These are phyloP conservation scores for Alligator mississippiensis DNA, from an alignment of 2,113 vertebrate genomes.

Conservation along the genomic window DNA sequence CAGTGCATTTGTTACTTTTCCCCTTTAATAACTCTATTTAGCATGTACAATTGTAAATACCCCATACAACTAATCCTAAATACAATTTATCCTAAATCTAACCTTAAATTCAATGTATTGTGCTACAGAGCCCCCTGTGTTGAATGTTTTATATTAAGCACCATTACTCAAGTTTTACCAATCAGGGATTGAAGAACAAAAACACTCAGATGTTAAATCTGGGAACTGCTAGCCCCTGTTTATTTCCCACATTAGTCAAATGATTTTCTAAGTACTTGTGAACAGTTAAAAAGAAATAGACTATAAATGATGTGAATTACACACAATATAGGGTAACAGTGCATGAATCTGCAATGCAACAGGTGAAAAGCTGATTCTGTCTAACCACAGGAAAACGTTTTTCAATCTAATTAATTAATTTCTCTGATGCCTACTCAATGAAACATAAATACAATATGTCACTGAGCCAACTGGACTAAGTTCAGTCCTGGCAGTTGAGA, in stretches of 20 bases:
- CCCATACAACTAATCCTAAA: not conserved
- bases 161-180: constrained; percentile 13
- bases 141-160: constrained; percentile 30
- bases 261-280: constrained; percentile 21
- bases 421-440: not conserved
- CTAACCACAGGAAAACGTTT: not conserved
- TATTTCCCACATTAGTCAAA: constrained; percentile 26
- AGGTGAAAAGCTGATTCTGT: constrained; percentile 24
- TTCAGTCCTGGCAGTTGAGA: not conserved
- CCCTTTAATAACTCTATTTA: not conserved
- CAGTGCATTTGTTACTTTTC: no score
- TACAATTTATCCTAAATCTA: not conserved
- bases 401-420: not conserved
- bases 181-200: not conserved
- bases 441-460: not conserved
- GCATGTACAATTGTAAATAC: not conserved
- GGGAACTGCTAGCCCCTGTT: not conserved
- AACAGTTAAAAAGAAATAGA: not conserved
- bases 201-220: not conserved
- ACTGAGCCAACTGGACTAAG: not conserved
- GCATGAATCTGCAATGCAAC: not conserved
- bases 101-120: constrained; percentile 39
- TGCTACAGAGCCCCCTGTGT: constrained; percentile 63
- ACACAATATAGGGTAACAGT: not conserved
- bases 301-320: not conserved